Base-by-base conservation (phyloP, 2,888 invertebrate species). In the Anagyrus pseudococci region DNA sequence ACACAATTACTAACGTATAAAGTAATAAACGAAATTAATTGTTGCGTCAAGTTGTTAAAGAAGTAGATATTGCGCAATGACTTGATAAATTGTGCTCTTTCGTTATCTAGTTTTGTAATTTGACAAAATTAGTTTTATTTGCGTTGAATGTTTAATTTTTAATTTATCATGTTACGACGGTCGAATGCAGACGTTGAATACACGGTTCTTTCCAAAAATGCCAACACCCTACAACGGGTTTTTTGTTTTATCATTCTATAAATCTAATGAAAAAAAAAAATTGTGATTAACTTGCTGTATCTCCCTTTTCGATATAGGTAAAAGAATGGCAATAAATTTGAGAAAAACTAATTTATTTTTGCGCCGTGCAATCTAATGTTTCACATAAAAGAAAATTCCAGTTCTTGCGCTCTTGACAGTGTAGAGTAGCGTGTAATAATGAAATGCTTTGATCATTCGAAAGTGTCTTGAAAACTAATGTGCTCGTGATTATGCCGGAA, bases 391-490 rank as follows among this genome's bases (percentile, higher is more conserved):
- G 46, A 41, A 22, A 62, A 58, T 43, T 47, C 3, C 50, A 58
- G 50, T 48, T 46, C 56, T 59, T n/a, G 15, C 19, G 50, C 56
- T 59, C 52, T 66, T 59, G 62, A 52, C 50, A 47, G 53, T 55
- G 37, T 46, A 52, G 33, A 65, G 22, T 47, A 47, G n/a, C 13
- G 43, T 8, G 26, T 26, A n/a, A n/a, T n/a, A n/a, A n/a, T n/a
- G n/a, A n/a, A 65, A 62, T 57, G 59, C 62, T 67, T 64, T 61
- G 54, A 64, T 67, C 50, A 61, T 61, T 61, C 60, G 58, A 63
- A 66, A 67, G 66, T 67, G 66, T 67, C 60, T 64, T 64, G 62
- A 63, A 67, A 52, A 50, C 10, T 13, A 4, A 67, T 67, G 61
- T 62, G 56, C 61, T 67, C 52, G 63, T 61, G 63, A 61, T 58